Percentiles rank a stretch among this genome's conserved stretches.
phyloP scores from a whole-genome alignment of 2,888 invertebrate genomes.

The Zeuzera pyrina region DNA sequence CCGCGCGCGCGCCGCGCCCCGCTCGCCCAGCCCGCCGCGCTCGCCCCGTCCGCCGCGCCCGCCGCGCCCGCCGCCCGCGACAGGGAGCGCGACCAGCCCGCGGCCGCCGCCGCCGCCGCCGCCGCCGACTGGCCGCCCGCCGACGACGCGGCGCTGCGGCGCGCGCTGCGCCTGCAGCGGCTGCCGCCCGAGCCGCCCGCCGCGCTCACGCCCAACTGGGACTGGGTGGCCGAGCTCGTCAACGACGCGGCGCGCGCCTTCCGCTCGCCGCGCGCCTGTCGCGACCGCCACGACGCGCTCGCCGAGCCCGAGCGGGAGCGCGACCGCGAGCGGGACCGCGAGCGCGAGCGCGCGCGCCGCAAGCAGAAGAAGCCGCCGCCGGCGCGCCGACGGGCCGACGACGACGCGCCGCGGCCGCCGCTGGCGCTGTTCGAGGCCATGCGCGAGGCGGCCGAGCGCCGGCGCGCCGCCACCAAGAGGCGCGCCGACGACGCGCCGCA shows the following conservation, averaged over 20 bases:
- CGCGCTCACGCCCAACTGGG: constrained; percentile 96
- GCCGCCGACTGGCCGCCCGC: constrained; percentile 94
- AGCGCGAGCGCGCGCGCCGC: constrained; percentile 87
- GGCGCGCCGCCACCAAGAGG: constrained; percentile 83
- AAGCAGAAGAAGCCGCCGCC: constrained; percentile 84
- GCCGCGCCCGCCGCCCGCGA: constrained; percentile 72
- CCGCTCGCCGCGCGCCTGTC: constrained; percentile 93
- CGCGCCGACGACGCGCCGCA: constrained; percentile 78
- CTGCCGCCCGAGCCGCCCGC: constrained; percentile 79
- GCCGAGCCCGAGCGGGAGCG: constrained; percentile 87
- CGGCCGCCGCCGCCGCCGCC: constrained; percentile 80
- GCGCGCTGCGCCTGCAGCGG: constrained; percentile 81
- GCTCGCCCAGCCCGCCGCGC: constrained; percentile 85
- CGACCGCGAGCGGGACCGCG: constrained; percentile 80
- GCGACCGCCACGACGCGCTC: constrained; percentile 89
- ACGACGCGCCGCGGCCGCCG: constrained; percentile 55
- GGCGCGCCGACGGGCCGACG: constrained; percentile 81
- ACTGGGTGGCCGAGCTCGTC: constrained; percentile 92
- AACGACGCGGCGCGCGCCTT: constrained; percentile 89
- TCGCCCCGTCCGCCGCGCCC: constrained; percentile 81
- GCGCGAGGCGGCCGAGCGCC: constrained; percentile 81
- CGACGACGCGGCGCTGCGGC: constrained; percentile 91
- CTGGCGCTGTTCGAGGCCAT: constrained; percentile 79
- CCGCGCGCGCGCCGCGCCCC: constrained; percentile 74
- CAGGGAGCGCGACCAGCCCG: constrained; percentile 73